Percentiles rank a stretch among this genome's conserved stretches.
Conservation (phyloP, 1,140 invertebrate genomes). For the Brachionus sp. region DNA sequence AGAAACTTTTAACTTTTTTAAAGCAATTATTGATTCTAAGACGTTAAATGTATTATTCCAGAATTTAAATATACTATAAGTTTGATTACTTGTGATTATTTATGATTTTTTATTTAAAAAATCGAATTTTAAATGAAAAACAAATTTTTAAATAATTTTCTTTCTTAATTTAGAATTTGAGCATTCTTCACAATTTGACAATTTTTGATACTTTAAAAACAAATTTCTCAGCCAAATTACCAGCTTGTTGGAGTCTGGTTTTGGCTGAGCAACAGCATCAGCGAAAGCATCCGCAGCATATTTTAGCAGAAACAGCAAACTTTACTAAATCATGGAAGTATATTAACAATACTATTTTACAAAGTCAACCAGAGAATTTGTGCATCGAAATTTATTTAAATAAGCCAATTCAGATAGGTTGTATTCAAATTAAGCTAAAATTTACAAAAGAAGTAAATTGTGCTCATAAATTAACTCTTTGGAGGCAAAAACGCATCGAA, state of each 20-base stretch:
- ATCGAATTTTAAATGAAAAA: background rate
- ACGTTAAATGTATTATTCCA: too few relatives aligned
- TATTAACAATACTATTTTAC: conserved; percentile 78
- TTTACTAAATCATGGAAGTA: conserved; percentile 34
- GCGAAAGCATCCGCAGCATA: conserved; percentile 72
- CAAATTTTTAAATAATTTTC: background rate
- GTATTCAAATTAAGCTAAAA: conserved; percentile 81
- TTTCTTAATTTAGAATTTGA: conserved; percentile 58
- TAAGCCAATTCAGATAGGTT: conserved; percentile 66
- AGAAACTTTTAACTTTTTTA: too few relatives aligned
- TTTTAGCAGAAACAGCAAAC: conserved; percentile 58
- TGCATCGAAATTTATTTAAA: conserved; percentile 35
- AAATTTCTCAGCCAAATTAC: conserved; percentile 76
- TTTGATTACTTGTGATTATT: too few relatives aligned
- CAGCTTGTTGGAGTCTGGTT: conserved; percentile 83
- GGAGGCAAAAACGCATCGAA: conserved; percentile 67
- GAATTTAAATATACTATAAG: too few relatives aligned
- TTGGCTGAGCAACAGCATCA: conserved; percentile 78
- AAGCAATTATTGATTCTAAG: too few relatives aligned
- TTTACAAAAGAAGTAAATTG: conserved; percentile 75
- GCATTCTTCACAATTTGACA: conserved; percentile 66
- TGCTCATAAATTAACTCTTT: conserved; percentile 65
- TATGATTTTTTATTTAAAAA: background rate
- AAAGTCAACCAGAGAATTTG: conserved; percentile 61
- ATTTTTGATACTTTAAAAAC: conserved; percentile 65